Evolutionary conservation across 1,140 invertebrate genomes (phyloP).

Genomic region (Drosophila lacteicornis): DNA sequence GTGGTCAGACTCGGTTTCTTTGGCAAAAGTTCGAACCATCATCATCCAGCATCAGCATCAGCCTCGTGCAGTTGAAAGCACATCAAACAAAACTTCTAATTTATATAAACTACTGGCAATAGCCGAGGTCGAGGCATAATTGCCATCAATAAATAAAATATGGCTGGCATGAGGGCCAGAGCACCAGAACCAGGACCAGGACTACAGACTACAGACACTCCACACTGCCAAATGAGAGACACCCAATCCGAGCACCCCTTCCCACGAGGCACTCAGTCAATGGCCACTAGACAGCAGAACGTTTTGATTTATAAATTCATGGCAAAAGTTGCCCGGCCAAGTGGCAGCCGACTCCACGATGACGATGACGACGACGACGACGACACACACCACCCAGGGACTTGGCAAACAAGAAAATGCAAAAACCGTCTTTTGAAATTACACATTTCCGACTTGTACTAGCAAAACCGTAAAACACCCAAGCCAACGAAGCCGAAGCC

Average conservation of each 20-base stretch:
- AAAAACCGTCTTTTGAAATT: slow-evolving; percentile 82
- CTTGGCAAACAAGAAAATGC: slow-evolving; percentile 70
- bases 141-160: slow-evolving; percentile 84
- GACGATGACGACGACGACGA: slow-evolving; percentile 39
- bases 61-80: slow-evolving; percentile 72
- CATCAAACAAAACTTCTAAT: slow-evolving; percentile 81
- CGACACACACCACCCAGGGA: slow-evolving; percentile 54
- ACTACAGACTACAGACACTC: slow-evolving; percentile 24
- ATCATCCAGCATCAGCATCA: slow-evolving; percentile 36
- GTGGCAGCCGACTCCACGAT: slow-evolving; percentile 60
- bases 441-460: slow-evolving; percentile 82
- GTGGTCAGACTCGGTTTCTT: slow-evolving; percentile 78
- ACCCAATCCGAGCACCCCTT: slow-evolving; percentile 35
- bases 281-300: slow-evolving; percentile 69
- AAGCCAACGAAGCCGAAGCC: slow-evolving; percentile 51
- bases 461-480: slow-evolving; percentile 53
- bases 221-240: slow-evolving; percentile 40
- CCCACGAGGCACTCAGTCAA: slow-evolving; percentile 50
- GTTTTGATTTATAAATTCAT: slow-evolving; percentile 84
- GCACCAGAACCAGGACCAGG: slow-evolving; percentile 15
- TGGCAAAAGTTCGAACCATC: slow-evolving; percentile 73
- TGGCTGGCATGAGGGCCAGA: slow-evolving; percentile 51
- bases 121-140: slow-evolving; percentile 81
- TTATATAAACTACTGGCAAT: slow-evolving; percentile 75
- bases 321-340: slow-evolving; percentile 79